Conservation (phyloP, 2,797 vertebrate species). For the Tadarida brasiliensis region DNA sequence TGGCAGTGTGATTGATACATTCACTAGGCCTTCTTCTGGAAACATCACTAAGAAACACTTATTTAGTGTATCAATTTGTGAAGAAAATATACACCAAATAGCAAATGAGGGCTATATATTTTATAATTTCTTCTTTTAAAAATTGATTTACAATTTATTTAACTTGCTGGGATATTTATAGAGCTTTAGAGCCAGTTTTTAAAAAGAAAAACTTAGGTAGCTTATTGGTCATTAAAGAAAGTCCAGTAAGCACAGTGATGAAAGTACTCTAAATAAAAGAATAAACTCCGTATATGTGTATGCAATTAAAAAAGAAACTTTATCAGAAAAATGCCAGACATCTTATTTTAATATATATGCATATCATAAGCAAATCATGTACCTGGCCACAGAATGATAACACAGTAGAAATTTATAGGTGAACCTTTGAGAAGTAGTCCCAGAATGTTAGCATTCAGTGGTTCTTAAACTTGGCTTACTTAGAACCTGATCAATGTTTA, state of each 20-base stretch:
- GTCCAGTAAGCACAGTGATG: constrained; percentile 73
- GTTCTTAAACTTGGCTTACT: constrained; percentile 81
- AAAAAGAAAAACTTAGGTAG: constrained; percentile 76
- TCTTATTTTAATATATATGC: constrained; percentile 70
- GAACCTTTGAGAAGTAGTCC: constrained; percentile 75
- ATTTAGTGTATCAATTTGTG: constrained; percentile 76
- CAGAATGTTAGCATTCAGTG: constrained; percentile 82
- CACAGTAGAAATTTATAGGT: constrained; percentile 68
- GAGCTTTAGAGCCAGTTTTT: constrained; percentile 77
- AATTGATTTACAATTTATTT: constrained; percentile 77
- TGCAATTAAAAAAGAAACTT: constrained; percentile 77
- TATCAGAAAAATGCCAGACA: constrained; percentile 79
- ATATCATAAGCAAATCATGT: constrained; percentile 77
- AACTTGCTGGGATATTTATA: constrained; percentile 71
- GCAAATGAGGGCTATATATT: constrained; percentile 64
- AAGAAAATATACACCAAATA: constrained; percentile 65
- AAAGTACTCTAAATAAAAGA: constrained; percentile 74
- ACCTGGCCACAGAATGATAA: constrained; percentile 72
- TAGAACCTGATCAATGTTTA: constrained; percentile 81
- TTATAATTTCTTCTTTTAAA: constrained; percentile 76
- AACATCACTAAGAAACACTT: constrained; percentile 73
- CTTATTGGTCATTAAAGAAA: constrained; percentile 77
- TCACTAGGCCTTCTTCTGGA: constrained; percentile 83
- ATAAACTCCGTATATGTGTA: constrained; percentile 62
- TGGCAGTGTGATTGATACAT: constrained; percentile 79